Evolutionary conservation across 2,888 invertebrate genomes (phyloP), one percentile per base, ranked within the genome.

Genomic region (Monopis laevigella): DNA sequence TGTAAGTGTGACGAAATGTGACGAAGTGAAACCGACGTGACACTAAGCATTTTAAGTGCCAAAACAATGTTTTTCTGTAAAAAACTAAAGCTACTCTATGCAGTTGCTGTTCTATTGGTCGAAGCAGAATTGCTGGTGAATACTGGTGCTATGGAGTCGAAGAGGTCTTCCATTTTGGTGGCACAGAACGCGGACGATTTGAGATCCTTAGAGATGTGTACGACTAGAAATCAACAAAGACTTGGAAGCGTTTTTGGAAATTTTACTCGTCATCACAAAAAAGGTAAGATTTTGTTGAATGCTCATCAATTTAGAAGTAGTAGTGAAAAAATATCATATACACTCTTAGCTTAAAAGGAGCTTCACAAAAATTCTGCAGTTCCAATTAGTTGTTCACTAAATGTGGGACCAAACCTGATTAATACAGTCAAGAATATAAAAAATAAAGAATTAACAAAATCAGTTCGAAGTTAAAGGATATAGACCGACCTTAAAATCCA

Each of bases 51-150:
- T 5, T 13, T 44, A 47, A 65, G 78, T 77, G 72, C 70, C 75
- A 75, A 73, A 72, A 78, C 77, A 72, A 80, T 80, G 80, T 68
- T 65, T 72, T 73, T 67, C 69, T 69, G 70, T 69, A 71, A 65
- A 69, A 70, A 70, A 69, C 70, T 75, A 30, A 73, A 75, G 65
- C 58, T 78, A 68, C 64, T 78, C 60, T 78, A 75, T 53, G 73
- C 70, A 46, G 64, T 67, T 57, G 55, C 77, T 58, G 65, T 78
- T 60, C 59, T 80, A 42, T 60, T 78, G 55, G 62, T 78, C 39
- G 71, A 78, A 64, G 69, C 68, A 27, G 73, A 72, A 55, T 58
- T 75, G 53, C 51, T 74, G 47, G 70, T 70, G 59, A 73, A 72
- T 55, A 73, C 69, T 28, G 62, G 62, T 59, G 74, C 72, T 52